Evolutionary conservation across 2,888 invertebrate species (phyloP).

Genomic region (Agelastica alni): DNA sequence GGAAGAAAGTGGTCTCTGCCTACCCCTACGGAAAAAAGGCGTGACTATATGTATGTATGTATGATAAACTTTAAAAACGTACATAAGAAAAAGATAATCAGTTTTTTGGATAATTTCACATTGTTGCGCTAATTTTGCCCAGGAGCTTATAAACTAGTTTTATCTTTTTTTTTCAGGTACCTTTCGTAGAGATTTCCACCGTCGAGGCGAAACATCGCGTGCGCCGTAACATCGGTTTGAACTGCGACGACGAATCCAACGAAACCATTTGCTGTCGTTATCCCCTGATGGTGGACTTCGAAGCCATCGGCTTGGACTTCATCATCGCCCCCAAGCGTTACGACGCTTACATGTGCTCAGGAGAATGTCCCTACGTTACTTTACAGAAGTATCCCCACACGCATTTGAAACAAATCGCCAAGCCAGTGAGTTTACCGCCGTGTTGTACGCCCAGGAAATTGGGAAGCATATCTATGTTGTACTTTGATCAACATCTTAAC

Average conservation of each 20-base stretch:
- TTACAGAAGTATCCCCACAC: constrained; percentile 87
- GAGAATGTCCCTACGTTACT: constrained; percentile 89
- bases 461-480: constrained; percentile 87
- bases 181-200: constrained; percentile 65
- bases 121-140: too few relatives aligned
- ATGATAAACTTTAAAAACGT: too few relatives aligned
- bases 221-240: constrained; percentile 78
- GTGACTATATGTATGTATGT: too few relatives aligned
- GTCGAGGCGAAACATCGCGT: constrained; percentile 66
- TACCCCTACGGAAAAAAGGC: too few relatives aligned
- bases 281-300: constrained; percentile 91
- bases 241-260: constrained; percentile 76
- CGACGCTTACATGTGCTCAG: constrained; percentile 94
- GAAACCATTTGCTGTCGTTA: constrained; percentile 92
- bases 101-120: too few relatives aligned
- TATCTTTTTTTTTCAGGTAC: constrained; percentile 56
- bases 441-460: constrained; percentile 92
- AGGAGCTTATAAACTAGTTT: too few relatives aligned
- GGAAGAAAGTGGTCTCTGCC: too few relatives aligned
- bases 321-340: constrained; percentile 94
- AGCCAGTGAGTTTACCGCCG: constrained; percentile 77
- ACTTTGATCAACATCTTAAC: constrained; percentile 86
- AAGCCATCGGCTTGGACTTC: constrained; percentile 96
- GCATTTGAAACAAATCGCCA: constrained; percentile 81
- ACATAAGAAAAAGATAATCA: too few relatives aligned